Percentiles rank a stretch among this genome's conserved stretches.
Conservation (phyloP, 2,113 vertebrate species). For the Herpetotheres cachinnans region DNA sequence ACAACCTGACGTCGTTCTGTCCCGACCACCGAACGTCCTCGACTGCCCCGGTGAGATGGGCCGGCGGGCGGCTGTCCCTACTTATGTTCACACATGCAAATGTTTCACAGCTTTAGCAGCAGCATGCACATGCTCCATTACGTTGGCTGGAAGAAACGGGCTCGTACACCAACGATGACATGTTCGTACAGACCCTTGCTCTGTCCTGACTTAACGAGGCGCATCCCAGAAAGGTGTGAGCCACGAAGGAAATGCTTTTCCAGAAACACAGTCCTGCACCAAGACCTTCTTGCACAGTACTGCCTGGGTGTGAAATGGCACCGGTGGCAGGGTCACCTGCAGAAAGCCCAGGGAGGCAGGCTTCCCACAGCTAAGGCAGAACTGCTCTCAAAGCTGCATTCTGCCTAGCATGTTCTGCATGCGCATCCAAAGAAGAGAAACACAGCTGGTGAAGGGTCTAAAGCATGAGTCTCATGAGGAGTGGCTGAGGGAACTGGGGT, state of each 20-base stretch:
- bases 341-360: background rate
- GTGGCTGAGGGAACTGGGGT: background rate
- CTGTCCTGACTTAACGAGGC: background rate
- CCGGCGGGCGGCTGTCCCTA: fast-evolving
- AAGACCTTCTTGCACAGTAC: background rate
- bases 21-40: fast-evolving
- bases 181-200: fast-evolving
- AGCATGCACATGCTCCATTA: fast-evolving
- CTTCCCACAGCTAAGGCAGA: background rate
- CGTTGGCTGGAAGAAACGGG: background rate
- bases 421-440: background rate
- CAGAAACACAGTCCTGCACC: fast-evolving
- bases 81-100: fast-evolving
- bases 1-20: fast-evolving
- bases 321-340: too few relatives aligned
- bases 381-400: background rate
- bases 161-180: fast-evolving
- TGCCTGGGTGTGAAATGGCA: fast-evolving
- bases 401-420: fast-evolving
- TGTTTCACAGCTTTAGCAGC: background rate
- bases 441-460: background rate
- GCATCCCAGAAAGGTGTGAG: fast-evolving
- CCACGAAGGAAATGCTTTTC: background rate
- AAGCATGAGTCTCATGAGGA: background rate
- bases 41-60: background rate